Evolutionary conservation across 2,113 vertebrate genomes (phyloP).

Genomic region (Paracanthobrama guichenoti): DNA sequence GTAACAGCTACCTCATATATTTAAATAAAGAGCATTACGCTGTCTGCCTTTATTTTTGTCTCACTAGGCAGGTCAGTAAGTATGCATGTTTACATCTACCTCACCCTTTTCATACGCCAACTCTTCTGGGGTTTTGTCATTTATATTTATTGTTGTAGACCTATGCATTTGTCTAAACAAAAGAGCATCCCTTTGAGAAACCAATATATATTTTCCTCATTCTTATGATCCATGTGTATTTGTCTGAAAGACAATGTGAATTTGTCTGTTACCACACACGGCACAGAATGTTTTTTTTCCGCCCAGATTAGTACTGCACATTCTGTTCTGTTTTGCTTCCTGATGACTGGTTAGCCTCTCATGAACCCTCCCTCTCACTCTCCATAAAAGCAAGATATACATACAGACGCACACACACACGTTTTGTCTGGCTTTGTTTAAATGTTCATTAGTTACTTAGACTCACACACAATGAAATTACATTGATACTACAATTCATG

Average conservation of each 20-base stretch:
- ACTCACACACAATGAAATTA: neutral
- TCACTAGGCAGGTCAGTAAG: constrained; percentile 38
- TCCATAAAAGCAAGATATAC: constrained; percentile 57
- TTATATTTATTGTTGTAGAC: constrained; percentile 41
- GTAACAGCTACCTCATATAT: constrained; percentile 66
- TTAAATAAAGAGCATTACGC: constrained; percentile 73
- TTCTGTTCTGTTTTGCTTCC: constrained; percentile 84
- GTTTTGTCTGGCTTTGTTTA: neutral
- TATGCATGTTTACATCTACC: constrained; percentile 13
- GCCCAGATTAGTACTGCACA: constrained; percentile 81
- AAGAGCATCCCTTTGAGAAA: constrained; percentile 43
- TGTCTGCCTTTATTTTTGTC: constrained; percentile 64
- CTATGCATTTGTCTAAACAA: constrained; percentile 28
- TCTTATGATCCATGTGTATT: constrained; percentile 61
- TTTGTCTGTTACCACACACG: constrained; percentile 64
- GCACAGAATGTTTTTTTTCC: constrained; percentile 69
- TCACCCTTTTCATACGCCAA: neutral
- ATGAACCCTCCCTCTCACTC: constrained; percentile 76
- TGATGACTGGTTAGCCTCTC: constrained; percentile 78
- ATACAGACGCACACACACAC: constrained; percentile 42
- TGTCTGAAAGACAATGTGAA: constrained; percentile 37
- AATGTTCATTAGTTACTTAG: neutral
- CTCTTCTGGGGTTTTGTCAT: constrained; percentile 10
- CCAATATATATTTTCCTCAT: constrained; percentile 27
- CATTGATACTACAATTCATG: neutral